Percentiles rank a stretch among this genome's conserved stretches.
phyloP scores from a whole-genome alignment of 2,888 invertebrate species.

The Neoitamus cyanurus region DNA sequence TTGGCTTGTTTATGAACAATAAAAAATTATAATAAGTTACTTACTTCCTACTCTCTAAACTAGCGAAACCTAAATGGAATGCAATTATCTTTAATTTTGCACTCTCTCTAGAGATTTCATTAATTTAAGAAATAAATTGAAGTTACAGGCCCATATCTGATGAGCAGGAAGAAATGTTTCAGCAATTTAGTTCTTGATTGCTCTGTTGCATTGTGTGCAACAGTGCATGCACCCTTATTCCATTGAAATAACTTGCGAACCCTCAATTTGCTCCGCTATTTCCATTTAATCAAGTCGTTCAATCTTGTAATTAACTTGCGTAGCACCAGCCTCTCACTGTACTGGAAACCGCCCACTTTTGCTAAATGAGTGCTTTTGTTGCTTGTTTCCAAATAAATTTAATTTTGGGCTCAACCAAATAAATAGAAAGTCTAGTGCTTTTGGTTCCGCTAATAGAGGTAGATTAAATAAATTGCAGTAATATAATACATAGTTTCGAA shows the following conservation, averaged over 20 bases:
- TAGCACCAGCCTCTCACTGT: not conserved
- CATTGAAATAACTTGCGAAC: not conserved
- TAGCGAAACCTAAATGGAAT: not conserved
- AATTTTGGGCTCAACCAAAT: too few species aligned
- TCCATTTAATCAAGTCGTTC: not conserved
- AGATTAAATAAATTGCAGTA: too few species aligned
- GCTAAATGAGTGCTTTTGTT: not conserved
- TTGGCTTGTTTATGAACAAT: not conserved
- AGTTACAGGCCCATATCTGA: not conserved
- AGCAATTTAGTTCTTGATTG: not conserved
- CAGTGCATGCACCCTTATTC: not conserved
- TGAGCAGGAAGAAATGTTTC: not conserved
- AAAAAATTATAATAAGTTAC: not conserved
- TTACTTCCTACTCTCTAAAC: not conserved
- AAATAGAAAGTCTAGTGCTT: too few species aligned
- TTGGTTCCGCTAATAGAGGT: too few species aligned
- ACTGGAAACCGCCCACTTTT: not conserved
- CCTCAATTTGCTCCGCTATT: not conserved
- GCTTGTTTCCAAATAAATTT: not conserved
- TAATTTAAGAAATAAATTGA: not conserved
- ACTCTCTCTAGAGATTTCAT: not conserved
- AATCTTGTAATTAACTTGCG: conserved; percentile 5
- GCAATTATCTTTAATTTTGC: not conserved
- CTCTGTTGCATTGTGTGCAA: not conserved
- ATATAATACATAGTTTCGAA: too few species aligned